A percentile compares a stretch with the other conserved stretches of the same genome.
Conservation (phyloP, 2,888 invertebrate species). For the Brachycybe producta region DNA sequence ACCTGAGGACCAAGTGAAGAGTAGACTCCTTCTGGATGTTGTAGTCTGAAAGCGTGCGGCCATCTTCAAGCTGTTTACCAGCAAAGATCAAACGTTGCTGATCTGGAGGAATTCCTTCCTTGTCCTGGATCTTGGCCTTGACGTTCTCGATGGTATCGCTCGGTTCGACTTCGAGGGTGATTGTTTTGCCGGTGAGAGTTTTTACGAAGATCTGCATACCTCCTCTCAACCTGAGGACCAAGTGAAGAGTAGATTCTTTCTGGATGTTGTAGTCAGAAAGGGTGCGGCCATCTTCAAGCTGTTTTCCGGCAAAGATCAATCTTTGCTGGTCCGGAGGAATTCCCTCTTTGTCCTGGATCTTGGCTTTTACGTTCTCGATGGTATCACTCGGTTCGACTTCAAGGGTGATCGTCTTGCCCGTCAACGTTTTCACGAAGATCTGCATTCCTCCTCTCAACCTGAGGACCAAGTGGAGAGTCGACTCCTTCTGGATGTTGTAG, state of each 20-base stretch:
- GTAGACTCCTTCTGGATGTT: conserved; percentile 49
- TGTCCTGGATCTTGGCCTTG: conserved; percentile 82
- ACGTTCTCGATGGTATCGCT: conserved; percentile 68
- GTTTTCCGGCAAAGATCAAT: conserved; percentile 50
- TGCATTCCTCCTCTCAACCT: conserved; percentile 66
- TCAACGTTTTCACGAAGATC: conserved; percentile 25
- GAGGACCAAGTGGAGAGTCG: conserved; percentile 74
- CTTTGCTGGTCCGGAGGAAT: conserved; percentile 84
- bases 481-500: conserved; percentile 54
- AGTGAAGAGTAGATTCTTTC: conserved; percentile 68
- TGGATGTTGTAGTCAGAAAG: conserved; percentile 50
- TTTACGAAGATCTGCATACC: conserved; percentile 39
- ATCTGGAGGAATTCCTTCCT: conserved; percentile 75
- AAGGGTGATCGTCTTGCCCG: conserved; percentile 38
- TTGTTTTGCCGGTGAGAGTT: conserved; percentile 37
- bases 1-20: not conserved
- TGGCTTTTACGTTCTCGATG: conserved; percentile 88
- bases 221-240: conserved; percentile 78
- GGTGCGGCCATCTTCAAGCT: conserved; percentile 48
- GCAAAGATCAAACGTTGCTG: conserved; percentile 64
- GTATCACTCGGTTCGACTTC: conserved; percentile 47
- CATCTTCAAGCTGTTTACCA: conserved; percentile 36
- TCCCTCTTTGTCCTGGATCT: conserved; percentile 78
- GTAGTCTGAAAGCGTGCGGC: conserved; percentile 44
- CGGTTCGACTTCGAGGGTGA: conserved; percentile 5